phyloP scores from a whole-genome alignment of 2,888 invertebrate genomes.

The Nycteola revayana region DNA sequence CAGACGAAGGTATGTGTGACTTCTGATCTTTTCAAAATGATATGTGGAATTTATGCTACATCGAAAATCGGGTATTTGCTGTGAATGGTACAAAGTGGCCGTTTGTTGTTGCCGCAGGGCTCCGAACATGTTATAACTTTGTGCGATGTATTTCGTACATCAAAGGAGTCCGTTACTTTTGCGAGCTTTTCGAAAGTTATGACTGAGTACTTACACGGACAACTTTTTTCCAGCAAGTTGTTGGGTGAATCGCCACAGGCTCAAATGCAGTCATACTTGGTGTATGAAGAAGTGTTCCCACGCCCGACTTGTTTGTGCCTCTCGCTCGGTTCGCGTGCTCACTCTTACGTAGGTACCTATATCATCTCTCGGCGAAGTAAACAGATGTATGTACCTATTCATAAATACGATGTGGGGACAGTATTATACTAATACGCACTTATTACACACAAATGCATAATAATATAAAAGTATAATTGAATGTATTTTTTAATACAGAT shows the following conservation, averaged over 20 bases:
- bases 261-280: constrained; percentile 44
- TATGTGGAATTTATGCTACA: not conserved
- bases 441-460: no score
- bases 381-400: constrained; percentile 12
- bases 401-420: not conserved
- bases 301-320: constrained; percentile 48
- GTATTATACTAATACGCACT: not conserved
- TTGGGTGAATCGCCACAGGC: constrained; percentile 47
- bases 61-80: constrained; percentile 1
- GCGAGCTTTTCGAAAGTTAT: constrained; percentile 43
- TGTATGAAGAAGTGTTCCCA: constrained; percentile 53
- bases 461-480: no score
- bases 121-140: constrained; percentile 3
- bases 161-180: constrained; percentile 41
- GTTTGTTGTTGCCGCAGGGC: constrained; percentile 12
- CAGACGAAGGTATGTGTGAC: no score
- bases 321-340: constrained; percentile 20
- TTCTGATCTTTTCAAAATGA: no score
- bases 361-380: constrained; percentile 23
- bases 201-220: constrained; percentile 39
- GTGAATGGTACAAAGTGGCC: not conserved
- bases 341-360: constrained; percentile 30
- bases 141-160: constrained; percentile 10
- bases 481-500: no score
- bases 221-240: constrained; percentile 51